Base-by-base conservation (phyloP, 2,888 invertebrate species). In the Parascotia fuliginaria region DNA sequence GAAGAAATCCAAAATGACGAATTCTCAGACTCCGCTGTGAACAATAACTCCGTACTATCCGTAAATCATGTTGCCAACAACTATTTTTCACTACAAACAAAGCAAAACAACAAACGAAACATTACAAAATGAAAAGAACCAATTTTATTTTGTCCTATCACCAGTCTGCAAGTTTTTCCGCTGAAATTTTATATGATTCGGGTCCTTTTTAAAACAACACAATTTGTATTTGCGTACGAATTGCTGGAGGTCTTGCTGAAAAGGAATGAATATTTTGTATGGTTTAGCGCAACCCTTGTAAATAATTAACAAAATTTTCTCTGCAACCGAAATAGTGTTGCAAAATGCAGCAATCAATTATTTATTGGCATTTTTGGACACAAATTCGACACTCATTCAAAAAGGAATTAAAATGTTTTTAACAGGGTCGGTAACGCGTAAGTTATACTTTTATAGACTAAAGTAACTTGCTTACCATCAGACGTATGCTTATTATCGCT, bases 161-260 rank as follows among this genome's bases (percentile, higher is more conserved):
- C 50, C 3, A 49, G 39, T 37, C 29, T 13, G 14, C 12, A 19
- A 36, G 19, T 36, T 53, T 62, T 62, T 37, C 15, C 42, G 40
- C 22, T 33, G 44, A 52, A 54, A 55, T 68, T 66, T 60, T 55
- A 57, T 62, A 52, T 53, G 54, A 59, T 33, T 42, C 50, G 39
- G 49, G 48, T 31, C 44, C 47, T 59, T 55, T 49, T 55, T 55
- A 59, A 13, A 13, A 52, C 55, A 45, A 65, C 44, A 60, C 69
- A 66, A 70, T 73, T 73, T 69, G 62, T 53, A 69, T 69, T 69
- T 66, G 61, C 64, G 55, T 69, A 54, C 58, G 55, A 67, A 72
- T 70, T 58, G 60, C 49, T 42, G 53, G 42, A 36, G 11, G 39
- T 49, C 59, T 59, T 58, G 64, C 47, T 46, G 46, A 12, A 19